Conservation (phyloP, 2,113 vertebrate species). For the Coptodon rendalli region DNA sequence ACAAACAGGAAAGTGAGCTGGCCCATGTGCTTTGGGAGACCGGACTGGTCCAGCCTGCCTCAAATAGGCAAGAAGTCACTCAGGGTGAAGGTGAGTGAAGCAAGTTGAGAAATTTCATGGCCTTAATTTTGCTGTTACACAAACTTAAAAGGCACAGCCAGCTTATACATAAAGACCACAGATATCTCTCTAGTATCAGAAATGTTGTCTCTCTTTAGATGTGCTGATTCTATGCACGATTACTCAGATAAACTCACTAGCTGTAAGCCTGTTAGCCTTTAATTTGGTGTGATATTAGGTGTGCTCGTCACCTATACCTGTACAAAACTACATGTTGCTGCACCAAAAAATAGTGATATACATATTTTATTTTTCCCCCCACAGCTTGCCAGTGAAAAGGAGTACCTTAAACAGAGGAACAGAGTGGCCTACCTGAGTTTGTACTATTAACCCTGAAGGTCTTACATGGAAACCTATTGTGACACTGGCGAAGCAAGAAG, state of each 20-base stretch:
- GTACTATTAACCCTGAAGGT: conserved; percentile 38
- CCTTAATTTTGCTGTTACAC: not conserved
- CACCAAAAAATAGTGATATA: not conserved
- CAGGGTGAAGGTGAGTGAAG: conserved; percentile 66
- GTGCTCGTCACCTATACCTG: not conserved
- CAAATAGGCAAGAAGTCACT: conserved; percentile 64
- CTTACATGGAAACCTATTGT: not conserved
- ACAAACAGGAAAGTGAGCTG: conserved; percentile 72
- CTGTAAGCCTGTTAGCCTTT: not conserved
- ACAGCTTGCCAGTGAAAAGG: conserved; percentile 75
- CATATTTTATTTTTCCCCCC: conserved; percentile 5
- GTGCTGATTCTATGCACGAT: not conserved
- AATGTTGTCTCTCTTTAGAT: not conserved
- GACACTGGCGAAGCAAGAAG: not conserved
- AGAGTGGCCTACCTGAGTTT: conserved; percentile 72
- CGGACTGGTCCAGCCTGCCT: conserved; percentile 78
- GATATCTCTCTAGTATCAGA: not conserved
- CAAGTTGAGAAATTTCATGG: not conserved
- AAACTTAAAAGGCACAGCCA: not conserved
- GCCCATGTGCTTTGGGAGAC: conserved; percentile 84
- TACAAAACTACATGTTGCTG: not conserved
- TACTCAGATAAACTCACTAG: not conserved
- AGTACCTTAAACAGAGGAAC: conserved; percentile 68
- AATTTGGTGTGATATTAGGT: not conserved
- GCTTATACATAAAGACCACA: not conserved